Evolutionary conservation across 2,797 vertebrate species (phyloP).

Genomic region (Paedocypris micromegethes): DNA sequence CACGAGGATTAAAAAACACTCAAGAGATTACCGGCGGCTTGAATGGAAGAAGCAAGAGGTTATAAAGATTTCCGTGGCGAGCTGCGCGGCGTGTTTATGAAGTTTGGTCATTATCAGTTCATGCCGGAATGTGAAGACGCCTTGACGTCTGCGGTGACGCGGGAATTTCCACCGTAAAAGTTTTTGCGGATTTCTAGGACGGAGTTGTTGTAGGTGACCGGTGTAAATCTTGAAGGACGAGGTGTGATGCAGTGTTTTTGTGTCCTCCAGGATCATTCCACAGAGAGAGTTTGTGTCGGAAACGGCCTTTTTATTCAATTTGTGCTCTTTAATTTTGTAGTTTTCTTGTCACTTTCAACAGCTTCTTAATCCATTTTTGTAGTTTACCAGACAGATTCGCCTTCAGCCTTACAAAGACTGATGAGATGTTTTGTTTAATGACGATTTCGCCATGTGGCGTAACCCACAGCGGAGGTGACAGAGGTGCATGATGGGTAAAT

Average conservation of each 20-base stretch:
- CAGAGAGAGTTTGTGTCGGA: slow-evolving; percentile 13
- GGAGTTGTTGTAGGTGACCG: slow-evolving; percentile 31
- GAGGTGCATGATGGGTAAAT: slow-evolving; percentile 54
- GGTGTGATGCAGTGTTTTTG: slow-evolving; percentile 7
- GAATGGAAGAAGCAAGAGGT: slow-evolving; percentile 5
- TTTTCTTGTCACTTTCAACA: neutral
- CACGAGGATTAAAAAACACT: slow-evolving; percentile 34
- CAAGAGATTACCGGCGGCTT: slow-evolving; percentile 24
- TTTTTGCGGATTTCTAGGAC: slow-evolving; percentile 35
- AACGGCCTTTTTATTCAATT: neutral
- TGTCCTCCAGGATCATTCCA: neutral
- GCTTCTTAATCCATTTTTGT: neutral
- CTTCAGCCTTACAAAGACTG: neutral
- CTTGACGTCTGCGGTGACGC: too few species aligned
- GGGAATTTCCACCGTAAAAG: neutral
- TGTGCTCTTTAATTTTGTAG: neutral
- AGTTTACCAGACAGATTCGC: neutral
- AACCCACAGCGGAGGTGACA: slow-evolving; percentile 25
- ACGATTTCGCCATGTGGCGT: slow-evolving; percentile 4
- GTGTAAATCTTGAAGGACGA: slow-evolving; percentile 5
- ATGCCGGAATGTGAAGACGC: neutral
- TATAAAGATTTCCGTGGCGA: slow-evolving; percentile 24
- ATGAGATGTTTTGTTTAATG: slow-evolving; percentile 22
- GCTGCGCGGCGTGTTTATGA: slow-evolving; percentile 12
- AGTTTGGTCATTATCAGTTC: slow-evolving; percentile 23